A percentile compares a stretch with the other conserved stretches of the same genome.
Conservation (phyloP, 2,797 vertebrate genomes). For the Spatula versicolor region DNA sequence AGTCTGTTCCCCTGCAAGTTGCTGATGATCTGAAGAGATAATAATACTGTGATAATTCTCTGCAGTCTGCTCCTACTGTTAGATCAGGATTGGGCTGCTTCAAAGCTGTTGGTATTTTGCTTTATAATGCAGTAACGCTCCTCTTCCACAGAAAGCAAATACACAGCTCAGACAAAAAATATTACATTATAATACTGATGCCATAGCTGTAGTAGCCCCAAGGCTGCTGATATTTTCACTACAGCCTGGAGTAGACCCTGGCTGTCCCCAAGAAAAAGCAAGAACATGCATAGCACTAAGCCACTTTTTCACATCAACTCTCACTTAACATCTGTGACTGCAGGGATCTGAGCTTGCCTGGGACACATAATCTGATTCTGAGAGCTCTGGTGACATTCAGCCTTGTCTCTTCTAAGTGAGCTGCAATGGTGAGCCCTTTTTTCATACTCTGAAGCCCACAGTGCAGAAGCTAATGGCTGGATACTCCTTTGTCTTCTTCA, state of each 20-base stretch:
- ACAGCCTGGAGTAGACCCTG: neutral
- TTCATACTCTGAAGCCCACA: neutral
- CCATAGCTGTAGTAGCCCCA: rapidly evolving
- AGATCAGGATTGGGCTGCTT: neutral
- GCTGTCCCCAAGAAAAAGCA: neutral
- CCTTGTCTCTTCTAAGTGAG: neutral
- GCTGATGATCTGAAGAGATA: neutral
- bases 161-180: neutral
- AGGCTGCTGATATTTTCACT: neutral
- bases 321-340: neutral
- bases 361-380: neutral
- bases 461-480: neutral
- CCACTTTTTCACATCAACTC: neutral
- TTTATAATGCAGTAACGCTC: neutral
- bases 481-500: neutral
- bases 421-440: neutral
- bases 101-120: neutral
- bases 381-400: neutral
- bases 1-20: neutral
- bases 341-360: neutral
- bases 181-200: neutral
- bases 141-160: neutral
- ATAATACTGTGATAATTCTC: neutral
- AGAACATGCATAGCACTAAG: slow-evolving; percentile 4
- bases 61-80: neutral